Evolutionary conservation across 2,888 invertebrate genomes (phyloP).

Genomic region (Furcula furcula): DNA sequence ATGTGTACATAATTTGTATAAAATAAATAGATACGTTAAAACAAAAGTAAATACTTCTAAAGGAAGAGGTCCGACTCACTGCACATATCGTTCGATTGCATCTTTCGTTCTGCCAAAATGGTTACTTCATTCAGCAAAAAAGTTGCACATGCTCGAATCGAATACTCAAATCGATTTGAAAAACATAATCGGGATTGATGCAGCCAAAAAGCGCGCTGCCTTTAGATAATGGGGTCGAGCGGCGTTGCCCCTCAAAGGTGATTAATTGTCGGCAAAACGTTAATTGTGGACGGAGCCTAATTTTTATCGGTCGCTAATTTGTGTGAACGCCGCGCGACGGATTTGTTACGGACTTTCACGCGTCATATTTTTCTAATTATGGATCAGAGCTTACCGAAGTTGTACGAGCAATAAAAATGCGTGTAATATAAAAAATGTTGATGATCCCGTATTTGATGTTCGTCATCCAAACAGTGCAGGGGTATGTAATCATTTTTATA

Average conservation of each 20-base stretch:
- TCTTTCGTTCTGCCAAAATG: no score
- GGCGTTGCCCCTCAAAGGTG: constrained; percentile 33
- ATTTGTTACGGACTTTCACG: constrained; percentile 20
- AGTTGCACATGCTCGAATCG: constrained; percentile 11
- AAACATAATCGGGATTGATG: constrained; percentile 24
- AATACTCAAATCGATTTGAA: constrained; percentile 22
- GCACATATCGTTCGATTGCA: no score
- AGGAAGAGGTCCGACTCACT: no score
- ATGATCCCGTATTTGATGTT: no score
- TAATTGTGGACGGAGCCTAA: constrained; percentile 29
- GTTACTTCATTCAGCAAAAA: no score
- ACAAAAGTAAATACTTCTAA: no score
- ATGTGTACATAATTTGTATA: no score
- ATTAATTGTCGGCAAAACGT: constrained; percentile 39
- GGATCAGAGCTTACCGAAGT: neutral
- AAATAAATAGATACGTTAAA: no score
- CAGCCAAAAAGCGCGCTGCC: constrained; percentile 16
- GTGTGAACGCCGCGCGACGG: constrained; percentile 21
- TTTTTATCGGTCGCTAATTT: constrained; percentile 32
- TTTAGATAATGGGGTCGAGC: constrained; percentile 12
- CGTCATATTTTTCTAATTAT: constrained; percentile 8
- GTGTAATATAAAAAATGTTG: no score
- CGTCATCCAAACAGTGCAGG: no score
- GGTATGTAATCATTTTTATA: no score
- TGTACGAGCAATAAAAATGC: no score